Conservation (phyloP, 2,888 invertebrate genomes). For the Ormyrus thymus region DNA sequence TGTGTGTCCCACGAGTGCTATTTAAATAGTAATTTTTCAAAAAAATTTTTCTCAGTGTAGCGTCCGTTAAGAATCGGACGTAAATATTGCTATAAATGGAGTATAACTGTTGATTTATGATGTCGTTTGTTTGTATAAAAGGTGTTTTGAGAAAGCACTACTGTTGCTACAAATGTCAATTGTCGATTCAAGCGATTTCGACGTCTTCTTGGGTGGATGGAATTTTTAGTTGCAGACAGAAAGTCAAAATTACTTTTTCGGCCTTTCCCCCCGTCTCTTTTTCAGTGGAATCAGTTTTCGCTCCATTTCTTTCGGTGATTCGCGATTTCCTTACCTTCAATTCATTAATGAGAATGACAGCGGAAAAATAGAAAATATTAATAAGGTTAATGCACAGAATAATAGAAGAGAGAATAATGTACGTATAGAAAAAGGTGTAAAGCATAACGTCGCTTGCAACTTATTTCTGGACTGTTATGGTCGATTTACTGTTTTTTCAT, state of each 20-base stretch:
- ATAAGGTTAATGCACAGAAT: constrained; percentile 52
- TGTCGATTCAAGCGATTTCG: not conserved
- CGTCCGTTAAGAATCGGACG: no score
- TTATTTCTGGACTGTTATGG: constrained; percentile 22
- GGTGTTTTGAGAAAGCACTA: not conserved
- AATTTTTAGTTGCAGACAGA: constrained; percentile 52
- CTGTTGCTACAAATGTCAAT: not conserved
- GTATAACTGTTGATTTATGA: no score
- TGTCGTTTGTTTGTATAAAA: no score
- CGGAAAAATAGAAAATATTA: constrained; percentile 54
- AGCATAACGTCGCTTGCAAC: constrained; percentile 41
- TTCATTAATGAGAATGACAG: constrained; percentile 48
- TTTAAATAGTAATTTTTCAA: no score
- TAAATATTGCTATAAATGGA: no score
- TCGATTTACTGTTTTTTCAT: not conserved
- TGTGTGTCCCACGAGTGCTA: no score
- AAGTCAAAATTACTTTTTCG: constrained; percentile 67
- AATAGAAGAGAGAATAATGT: constrained; percentile 35
- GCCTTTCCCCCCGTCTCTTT: constrained; percentile 64
- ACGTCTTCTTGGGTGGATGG: not conserved
- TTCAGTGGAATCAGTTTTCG: constrained; percentile 61
- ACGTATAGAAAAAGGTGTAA: constrained; percentile 25
- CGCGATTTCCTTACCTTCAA: constrained; percentile 61
- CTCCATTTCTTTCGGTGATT: constrained; percentile 58
- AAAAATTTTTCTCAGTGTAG: no score